Evolutionary conservation across 2,888 invertebrate genomes (phyloP), one percentile per base, ranked within the genome.

Genomic region (Sabellastarte sp.): DNA sequence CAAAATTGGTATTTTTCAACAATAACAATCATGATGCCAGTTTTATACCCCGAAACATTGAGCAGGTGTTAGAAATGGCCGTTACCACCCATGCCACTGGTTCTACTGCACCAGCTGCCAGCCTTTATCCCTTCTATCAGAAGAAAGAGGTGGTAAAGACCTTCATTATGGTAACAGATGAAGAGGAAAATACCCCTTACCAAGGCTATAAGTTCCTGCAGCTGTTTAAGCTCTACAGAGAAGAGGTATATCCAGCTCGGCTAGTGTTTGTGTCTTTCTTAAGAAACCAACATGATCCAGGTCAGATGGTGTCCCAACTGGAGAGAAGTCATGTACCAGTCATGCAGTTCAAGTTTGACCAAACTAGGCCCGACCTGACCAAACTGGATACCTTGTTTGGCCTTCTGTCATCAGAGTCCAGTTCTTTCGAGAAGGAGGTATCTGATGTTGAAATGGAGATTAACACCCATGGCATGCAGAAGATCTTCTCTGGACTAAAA

Each of bases 221-320:
- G 15, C 64, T 84, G 61, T 84, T 74, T 71, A 71, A 77, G 67
- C 79, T 78, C 67, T 84, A 84, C 70, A 66, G 73, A 57, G 72
- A 77, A 4, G 81, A 83, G 58, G 79, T 84, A 0, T 81, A 74
- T 71, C 81, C 81, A 15, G 80, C 81, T 15, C 75, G 74, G 50
- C 71, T 84, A 28, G 81, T 84, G 2, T 84, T 84, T 69, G 80
- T 84, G 4, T 84, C 84, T 2, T 84, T 84, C 70, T 73, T 83
- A n/a, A 52, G 69, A 10, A 56, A 63, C 28, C 84, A 84, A 69
- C 78, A 79, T 63, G 60, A 67, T 20, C 52, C 69, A 26, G 82
- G 83, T 10, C 74, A 79, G 57, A 84, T 84, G 84, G 77, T 77
- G 20, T 51, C 33, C 3, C 65, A 69, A 53, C 73, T 80, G 50